Evolutionary conservation across 2,888 invertebrate species (phyloP).

Genomic region (Latheticus oryzae): DNA sequence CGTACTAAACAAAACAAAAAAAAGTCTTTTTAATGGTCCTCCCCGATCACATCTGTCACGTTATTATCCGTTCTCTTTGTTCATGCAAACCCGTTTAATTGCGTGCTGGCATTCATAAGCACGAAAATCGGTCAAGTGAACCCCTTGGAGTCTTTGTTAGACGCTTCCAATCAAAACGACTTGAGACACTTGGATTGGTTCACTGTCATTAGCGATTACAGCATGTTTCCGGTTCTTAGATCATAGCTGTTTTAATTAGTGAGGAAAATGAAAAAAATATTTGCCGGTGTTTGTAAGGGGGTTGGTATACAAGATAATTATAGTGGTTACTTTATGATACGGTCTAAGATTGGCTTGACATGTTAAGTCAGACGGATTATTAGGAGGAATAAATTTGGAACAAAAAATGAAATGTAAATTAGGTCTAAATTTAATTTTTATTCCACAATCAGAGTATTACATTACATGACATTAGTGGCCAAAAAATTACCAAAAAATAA

Average conservation of each 20-base stretch:
- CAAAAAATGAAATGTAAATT: too few species aligned
- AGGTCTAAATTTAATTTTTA: too few species aligned
- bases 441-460: too few species aligned
- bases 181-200: slow-evolving; percentile 14
- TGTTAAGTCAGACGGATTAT: too few species aligned
- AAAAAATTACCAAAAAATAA: too few species aligned
- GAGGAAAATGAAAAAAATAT: too few species aligned
- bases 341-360: too few species aligned
- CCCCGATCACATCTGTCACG: slow-evolving; percentile 56
- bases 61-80: slow-evolving; percentile 49
- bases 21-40: slow-evolving; percentile 49
- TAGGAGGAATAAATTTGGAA: too few species aligned
- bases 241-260: background rate
- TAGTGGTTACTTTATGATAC: too few species aligned
- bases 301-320: too few species aligned
- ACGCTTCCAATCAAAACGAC: slow-evolving; percentile 16
- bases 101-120: slow-evolving; percentile 45
- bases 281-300: too few species aligned
- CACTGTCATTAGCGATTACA: slow-evolving; percentile 20
- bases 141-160: slow-evolving; percentile 23
- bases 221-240: slow-evolving; percentile 15
- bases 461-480: too few species aligned
- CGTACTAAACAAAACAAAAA: slow-evolving; percentile 45
- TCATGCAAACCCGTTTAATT: slow-evolving; percentile 45
- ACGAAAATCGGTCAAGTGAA: slow-evolving; percentile 46